Base-by-base conservation (phyloP, 2,888 invertebrate genomes). In the Leuctra nigra region DNA sequence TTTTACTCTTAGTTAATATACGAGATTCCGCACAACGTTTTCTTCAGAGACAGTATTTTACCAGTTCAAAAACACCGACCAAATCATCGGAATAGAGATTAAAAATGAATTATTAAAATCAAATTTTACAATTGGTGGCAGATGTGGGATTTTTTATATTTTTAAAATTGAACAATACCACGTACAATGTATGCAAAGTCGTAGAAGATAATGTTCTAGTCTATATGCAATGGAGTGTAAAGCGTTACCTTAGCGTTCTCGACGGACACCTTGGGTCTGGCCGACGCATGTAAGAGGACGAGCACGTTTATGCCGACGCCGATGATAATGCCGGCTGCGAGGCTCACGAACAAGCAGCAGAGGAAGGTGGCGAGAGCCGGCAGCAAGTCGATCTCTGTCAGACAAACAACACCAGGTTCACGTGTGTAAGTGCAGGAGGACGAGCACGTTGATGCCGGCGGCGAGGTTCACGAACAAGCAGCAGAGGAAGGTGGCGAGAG, bases 241-340 rank as follows among this genome's bases (percentile, higher is more conserved):
- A 20, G 20, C 2, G 75, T 73, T 69, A 81, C 81, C 63, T 72
- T 73, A 39, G 73, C 73, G 70, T 77, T 77, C 65, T 77, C 77
- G 4, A 83, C 78, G 55, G 73, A 70, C 11, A 83, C 74, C n/a
- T 78, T 77, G 11, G 83, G 83, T 63, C 82, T 72, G 4, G 83
- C 83, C 44, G 81, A 77, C 29, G 78, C 78, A 64, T 83, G 82
- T 29, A 84, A 70, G 20, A 83, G 71, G 65, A 82, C 79, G 41
- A 81, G 64, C 33, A 84, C 72, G 66, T 83, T 83, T 58, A 82
- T 75, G 24, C 75, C 75, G 56, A 83, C 80, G 14, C 84, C 84
- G 61, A 80, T 75, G 35, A 81, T 74, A 62, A 86, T 85, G 53
- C 86, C 86, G 63, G 82, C 73, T 72, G 85, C 83, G 41, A 84